These are phyloP conservation scores for Morelia viridis DNA, from an alignment of 2,797 vertebrate species.

Conservation along the genomic window DNA sequence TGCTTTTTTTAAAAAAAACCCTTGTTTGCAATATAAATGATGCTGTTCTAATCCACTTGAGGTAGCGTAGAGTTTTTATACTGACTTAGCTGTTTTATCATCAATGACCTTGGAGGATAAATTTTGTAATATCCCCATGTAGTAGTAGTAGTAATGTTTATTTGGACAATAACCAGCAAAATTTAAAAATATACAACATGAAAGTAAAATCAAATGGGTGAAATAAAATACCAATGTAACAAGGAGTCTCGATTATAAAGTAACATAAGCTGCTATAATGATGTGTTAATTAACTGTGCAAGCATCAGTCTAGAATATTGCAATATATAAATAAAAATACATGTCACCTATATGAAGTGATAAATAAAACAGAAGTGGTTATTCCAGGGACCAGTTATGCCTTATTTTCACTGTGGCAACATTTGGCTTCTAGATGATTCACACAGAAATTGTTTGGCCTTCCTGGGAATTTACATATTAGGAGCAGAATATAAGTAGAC, in stretches of 20 bases:
- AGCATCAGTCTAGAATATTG: background rate
- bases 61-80: background rate
- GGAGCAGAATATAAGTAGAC: background rate
- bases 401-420: background rate
- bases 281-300: background rate
- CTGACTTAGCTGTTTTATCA: background rate
- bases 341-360: background rate
- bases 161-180: background rate
- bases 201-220: background rate
- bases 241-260: background rate
- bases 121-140: background rate
- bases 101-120: background rate
- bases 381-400: background rate
- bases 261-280: background rate
- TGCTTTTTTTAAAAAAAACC: constrained; percentile 34
- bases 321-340: background rate
- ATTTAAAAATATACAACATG: background rate
- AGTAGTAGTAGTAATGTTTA: background rate
- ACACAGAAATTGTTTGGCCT: background rate
- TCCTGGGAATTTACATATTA: background rate
- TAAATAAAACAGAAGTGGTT: background rate
- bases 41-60: background rate
- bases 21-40: constrained; percentile 22
- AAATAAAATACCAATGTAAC: background rate
- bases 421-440: background rate